Conservation (phyloP, 2,888 invertebrate species). For the Volucella inanis region DNA sequence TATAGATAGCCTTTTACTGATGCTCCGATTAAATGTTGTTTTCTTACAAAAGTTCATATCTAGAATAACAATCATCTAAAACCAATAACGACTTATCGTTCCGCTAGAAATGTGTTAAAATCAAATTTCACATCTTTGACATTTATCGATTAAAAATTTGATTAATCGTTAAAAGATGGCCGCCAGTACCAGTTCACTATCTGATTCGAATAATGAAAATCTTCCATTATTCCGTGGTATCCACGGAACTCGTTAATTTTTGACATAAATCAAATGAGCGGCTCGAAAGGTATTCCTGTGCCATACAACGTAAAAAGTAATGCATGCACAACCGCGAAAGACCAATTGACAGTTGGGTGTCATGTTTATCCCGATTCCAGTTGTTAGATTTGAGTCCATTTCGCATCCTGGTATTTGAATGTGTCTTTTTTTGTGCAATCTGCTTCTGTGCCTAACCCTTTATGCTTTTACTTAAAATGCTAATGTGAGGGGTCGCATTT, state of each 20-base stretch:
- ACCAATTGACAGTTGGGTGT: conserved; percentile 84
- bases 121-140: conserved; percentile 81
- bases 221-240: conserved; percentile 7
- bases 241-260: conserved; percentile 77
- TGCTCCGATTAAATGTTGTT: too few species aligned
- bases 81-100: too few species aligned
- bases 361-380: conserved; percentile 82
- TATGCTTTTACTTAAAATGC: conserved; percentile 74
- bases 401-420: conserved; percentile 65
- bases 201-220: conserved; percentile 33
- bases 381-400: conserved; percentile 79
- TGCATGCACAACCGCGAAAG: conserved; percentile 82
- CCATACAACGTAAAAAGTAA: neutral
- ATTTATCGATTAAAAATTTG: conserved; percentile 83
- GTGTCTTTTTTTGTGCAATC: conserved; percentile 62
- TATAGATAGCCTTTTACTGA: too few species aligned
- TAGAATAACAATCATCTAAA: too few species aligned
- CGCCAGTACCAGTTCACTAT: conserved; percentile 42
- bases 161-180: conserved; percentile 81
- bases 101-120: conserved; percentile 79
- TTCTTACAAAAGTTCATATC: too few species aligned
- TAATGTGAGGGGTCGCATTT: conserved; percentile 76
- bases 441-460: conserved; percentile 70
- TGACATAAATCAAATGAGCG: conserved; percentile 83
- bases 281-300: conserved; percentile 48